Evolutionary conservation across 2,888 invertebrate genomes (phyloP).

Genomic region (Heteromyza rotundicornis): DNA sequence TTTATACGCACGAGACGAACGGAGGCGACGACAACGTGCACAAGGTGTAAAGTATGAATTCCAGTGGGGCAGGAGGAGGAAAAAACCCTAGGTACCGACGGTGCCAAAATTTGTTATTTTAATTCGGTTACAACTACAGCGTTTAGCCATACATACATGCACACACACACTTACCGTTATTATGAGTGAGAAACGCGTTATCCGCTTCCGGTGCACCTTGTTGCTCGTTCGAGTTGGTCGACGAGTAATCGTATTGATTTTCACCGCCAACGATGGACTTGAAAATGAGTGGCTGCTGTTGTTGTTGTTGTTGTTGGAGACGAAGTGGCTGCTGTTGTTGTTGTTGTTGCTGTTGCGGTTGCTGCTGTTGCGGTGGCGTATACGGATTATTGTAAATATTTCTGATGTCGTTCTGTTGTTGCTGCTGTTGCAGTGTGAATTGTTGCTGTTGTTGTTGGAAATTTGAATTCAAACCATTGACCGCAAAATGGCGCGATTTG

Average conservation of each 20-base stretch:
- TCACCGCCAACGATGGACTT: slow-evolving; percentile 46
- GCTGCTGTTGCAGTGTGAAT: slow-evolving; percentile 65
- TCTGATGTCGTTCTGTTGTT: slow-evolving; percentile 55
- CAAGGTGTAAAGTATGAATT: no score
- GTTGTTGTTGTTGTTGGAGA: slow-evolving; percentile 38
- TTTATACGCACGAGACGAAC: no score
- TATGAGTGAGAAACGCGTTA: slow-evolving; percentile 72
- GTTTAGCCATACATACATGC: no score
- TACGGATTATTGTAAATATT: slow-evolving; percentile 67
- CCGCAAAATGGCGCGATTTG: slow-evolving; percentile 83
- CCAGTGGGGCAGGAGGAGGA: no score
- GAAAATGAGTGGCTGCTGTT: slow-evolving; percentile 46
- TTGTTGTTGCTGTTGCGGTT: slow-evolving; percentile 28
- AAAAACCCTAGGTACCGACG: no score
- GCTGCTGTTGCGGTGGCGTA: slow-evolving; percentile 57
- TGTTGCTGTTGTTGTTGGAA: slow-evolving; percentile 64
- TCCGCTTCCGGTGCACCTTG: slow-evolving; percentile 65
- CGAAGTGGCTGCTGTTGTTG: slow-evolving; percentile 35
- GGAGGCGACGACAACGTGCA: no score
- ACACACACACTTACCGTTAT: slow-evolving; percentile 63
- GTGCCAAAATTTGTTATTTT: no score
- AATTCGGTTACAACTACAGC: no score
- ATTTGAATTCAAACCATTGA: slow-evolving; percentile 62
- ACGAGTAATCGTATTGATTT: slow-evolving; percentile 56
- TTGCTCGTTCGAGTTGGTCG: slow-evolving; percentile 45